Conservation (phyloP, 2,888 invertebrate species). For the Pseudococcus jackbeardsleyi region DNA sequence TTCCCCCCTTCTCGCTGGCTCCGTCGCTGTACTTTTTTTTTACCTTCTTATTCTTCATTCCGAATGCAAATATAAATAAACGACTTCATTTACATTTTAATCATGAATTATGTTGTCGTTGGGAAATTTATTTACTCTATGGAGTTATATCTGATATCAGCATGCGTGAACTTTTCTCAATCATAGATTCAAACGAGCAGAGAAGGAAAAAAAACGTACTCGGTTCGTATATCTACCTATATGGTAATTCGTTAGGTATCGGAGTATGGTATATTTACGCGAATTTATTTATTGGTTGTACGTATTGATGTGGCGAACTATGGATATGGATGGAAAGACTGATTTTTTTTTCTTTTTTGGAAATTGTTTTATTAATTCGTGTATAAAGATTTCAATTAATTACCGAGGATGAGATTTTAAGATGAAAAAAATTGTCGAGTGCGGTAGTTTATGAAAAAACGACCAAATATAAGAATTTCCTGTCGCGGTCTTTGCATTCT, state of each 20-base stretch:
- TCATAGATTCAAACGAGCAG: neutral
- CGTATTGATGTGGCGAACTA: too few species aligned
- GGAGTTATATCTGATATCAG: slow-evolving; percentile 42
- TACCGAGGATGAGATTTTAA: too few species aligned
- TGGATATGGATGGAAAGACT: too few species aligned
- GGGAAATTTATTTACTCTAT: slow-evolving; percentile 36
- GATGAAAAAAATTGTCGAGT: too few species aligned
- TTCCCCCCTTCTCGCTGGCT: neutral
- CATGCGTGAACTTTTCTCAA: slow-evolving; percentile 39
- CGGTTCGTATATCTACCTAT: neutral
- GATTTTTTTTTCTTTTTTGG: too few species aligned
- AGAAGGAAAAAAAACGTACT: neutral
- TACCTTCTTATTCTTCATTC: neutral
- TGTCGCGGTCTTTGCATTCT: too few species aligned
- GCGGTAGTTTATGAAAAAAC: too few species aligned
- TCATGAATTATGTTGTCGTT: slow-evolving; percentile 46
- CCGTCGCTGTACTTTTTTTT: neutral
- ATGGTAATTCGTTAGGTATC: slow-evolving; percentile 16
- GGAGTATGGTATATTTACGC: neutral
- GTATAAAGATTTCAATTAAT: too few species aligned
- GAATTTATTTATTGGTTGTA: neutral
- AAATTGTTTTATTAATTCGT: too few species aligned
- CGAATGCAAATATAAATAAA: slow-evolving; percentile 49
- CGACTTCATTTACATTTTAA: slow-evolving; percentile 52
- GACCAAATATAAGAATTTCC: too few species aligned